Evolutionary conservation across 2,888 invertebrate species (phyloP).

Genomic region (Drosophila mulleri): DNA sequence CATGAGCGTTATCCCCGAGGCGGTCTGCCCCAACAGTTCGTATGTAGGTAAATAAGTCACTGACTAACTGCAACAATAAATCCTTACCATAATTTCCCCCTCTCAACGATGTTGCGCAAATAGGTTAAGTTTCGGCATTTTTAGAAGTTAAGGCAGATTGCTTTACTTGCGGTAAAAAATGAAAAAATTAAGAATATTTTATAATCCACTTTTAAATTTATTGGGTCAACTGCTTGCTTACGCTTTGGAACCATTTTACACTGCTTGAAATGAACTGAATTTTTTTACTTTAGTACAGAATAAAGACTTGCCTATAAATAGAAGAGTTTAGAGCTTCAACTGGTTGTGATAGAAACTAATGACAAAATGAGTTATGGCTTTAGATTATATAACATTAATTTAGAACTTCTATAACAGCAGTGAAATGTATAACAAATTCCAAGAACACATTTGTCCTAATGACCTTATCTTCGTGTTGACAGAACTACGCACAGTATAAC

Average conservation of each 20-base stretch:
- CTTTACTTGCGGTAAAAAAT: not conserved
- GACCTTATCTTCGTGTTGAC: not conserved
- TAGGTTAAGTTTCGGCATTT: not conserved
- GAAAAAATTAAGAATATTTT: not conserved
- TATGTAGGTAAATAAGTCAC: constrained; percentile 44
- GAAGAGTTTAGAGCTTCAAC: not conserved
- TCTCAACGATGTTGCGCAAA: not conserved
- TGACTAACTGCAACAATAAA: constrained; percentile 41
- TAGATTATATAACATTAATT: not conserved
- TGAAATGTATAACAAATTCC: not conserved
- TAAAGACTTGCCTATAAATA: not conserved
- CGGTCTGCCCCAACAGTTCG: not conserved
- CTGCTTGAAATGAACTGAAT: constrained; percentile 1
- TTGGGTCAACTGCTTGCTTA: not conserved
- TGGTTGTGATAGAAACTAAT: not conserved
- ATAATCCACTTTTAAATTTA: too few relatives aligned
- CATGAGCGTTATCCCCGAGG: constrained; percentile 8
- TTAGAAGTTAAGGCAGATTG: not conserved
- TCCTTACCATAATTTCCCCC: constrained; percentile 4
- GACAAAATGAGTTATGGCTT: not conserved
- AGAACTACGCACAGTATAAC: not conserved
- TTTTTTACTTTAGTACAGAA: too few relatives aligned
- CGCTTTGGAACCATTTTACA: not conserved
- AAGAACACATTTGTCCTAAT: not conserved
- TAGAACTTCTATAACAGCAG: not conserved